These are phyloP conservation scores for Macrosteles quadrilineatus DNA, from an alignment of 1,140 invertebrate genomes.

Conservation along the genomic window DNA sequence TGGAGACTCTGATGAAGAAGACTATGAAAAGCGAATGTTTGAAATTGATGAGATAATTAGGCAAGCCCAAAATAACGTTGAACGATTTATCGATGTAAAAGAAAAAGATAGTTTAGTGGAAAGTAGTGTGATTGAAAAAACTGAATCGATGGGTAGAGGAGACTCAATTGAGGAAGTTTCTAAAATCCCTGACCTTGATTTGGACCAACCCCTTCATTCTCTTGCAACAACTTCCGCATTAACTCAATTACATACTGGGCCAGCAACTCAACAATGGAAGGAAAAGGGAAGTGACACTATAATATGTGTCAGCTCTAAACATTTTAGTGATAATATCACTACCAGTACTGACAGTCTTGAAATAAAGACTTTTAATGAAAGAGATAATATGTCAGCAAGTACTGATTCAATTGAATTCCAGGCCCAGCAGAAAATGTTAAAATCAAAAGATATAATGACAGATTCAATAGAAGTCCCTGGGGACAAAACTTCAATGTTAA, in stretches of 20 bases:
- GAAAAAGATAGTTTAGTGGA: constrained; percentile 22
- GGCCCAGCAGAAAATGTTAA: constrained; percentile 42
- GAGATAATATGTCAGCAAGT: constrained; percentile 60
- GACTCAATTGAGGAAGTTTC: constrained; percentile 56
- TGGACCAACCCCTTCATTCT: constrained; percentile 48
- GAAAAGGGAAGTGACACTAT: constrained; percentile 46
- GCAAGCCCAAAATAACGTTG: constrained; percentile 69
- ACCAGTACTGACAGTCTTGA: constrained; percentile 62
- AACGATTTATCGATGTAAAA: constrained; percentile 53
- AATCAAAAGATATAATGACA: constrained; percentile 45
- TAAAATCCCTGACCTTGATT: constrained; percentile 53
- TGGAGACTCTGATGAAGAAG: constrained; percentile 57
- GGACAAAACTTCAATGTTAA: constrained; percentile 50
- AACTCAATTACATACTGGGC: constrained; percentile 41
- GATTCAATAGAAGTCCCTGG: constrained; percentile 55
- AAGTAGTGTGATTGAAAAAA: constrained; percentile 44
- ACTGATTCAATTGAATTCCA: constrained; percentile 64
- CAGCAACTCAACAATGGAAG: constrained; percentile 40
- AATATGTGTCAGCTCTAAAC: constrained; percentile 42
- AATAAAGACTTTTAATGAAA: constrained; percentile 51
- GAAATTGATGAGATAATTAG: constrained; percentile 75
- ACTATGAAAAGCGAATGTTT: constrained; percentile 70
- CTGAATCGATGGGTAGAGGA: constrained; percentile 53
- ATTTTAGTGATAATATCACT: constrained; percentile 40
- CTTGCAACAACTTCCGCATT: constrained; percentile 23